phyloP scores from a whole-genome alignment of 2,113 vertebrate genomes.

The Hippocampus guttulatus region DNA sequence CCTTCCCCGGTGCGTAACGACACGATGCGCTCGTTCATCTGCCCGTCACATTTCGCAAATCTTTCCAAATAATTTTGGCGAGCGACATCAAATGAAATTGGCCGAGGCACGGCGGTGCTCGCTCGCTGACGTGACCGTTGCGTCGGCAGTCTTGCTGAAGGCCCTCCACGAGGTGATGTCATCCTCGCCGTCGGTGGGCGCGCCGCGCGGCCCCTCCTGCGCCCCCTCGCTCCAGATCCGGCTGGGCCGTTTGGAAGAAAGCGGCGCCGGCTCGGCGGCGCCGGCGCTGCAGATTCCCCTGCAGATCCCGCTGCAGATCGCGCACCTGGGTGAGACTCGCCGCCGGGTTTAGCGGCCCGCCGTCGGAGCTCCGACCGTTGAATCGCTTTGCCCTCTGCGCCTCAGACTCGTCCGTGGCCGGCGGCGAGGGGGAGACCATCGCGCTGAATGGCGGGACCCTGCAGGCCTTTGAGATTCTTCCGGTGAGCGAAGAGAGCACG shows the following conservation, averaged over 20 bases:
- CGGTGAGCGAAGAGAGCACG: conserved; percentile 72
- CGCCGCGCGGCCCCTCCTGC: conserved; percentile 58
- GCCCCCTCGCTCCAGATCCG: conserved; percentile 81
- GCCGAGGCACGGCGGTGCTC: too few relatives aligned
- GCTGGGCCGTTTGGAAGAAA: conserved; percentile 85
- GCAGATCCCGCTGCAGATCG: conserved; percentile 94
- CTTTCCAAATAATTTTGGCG: too few relatives aligned
- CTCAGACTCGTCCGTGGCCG: conserved; percentile 71
- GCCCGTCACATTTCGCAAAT: too few relatives aligned
- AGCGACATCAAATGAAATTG: too few relatives aligned
- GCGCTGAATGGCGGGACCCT: conserved; percentile 88
- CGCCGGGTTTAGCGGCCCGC: background rate
- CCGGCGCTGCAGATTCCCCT: conserved; percentile 83
- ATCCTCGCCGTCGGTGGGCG: conserved; percentile 72
- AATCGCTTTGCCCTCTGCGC: background rate
- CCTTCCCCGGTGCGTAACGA: conserved; percentile 69
- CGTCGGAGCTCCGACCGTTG: background rate
- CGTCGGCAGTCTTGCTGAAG: conserved; percentile 85
- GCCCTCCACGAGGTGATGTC: conserved; percentile 91
- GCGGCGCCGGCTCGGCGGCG: conserved; percentile 62
- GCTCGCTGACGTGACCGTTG: background rate
- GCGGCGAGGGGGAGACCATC: conserved; percentile 86
- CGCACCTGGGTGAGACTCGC: conserved; percentile 76
- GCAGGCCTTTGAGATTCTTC: conserved; percentile 96
- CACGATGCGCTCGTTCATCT: background rate